These are phyloP conservation scores for Drosophila emarginata DNA, from an alignment of 2,888 invertebrate species.

Conservation along the genomic window DNA sequence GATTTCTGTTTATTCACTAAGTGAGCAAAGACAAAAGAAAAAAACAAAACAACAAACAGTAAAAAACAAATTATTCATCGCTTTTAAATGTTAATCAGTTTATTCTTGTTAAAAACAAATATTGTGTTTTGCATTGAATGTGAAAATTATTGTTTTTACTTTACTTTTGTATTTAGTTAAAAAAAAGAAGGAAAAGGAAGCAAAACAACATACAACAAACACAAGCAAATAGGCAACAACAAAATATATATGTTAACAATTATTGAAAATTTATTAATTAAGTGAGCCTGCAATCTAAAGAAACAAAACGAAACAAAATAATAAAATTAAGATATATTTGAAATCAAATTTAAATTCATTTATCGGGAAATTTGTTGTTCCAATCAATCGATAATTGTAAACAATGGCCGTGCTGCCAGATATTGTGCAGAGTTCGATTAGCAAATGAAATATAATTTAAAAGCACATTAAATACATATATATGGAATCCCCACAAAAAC, in stretches of 20 bases:
- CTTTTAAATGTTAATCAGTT: slow-evolving; percentile 69
- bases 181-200: slow-evolving; percentile 24
- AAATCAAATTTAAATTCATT: slow-evolving; percentile 17
- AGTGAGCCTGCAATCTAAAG: slow-evolving; percentile 47
- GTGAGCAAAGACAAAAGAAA: slow-evolving; percentile 45
- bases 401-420: neutral
- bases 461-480: no score
- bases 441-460: no score
- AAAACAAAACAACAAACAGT: slow-evolving; percentile 30
- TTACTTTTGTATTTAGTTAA: slow-evolving; percentile 54
- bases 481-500: no score
- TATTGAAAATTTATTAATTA: slow-evolving; percentile 34
- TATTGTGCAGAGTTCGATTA: no score
- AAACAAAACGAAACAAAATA: slow-evolving; percentile 25
- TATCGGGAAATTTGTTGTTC: neutral
- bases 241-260: slow-evolving; percentile 52
- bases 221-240: slow-evolving; percentile 35
- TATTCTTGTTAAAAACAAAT: slow-evolving; percentile 55
- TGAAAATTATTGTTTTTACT: slow-evolving; percentile 24
- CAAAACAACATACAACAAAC: slow-evolving; percentile 18
- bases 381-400: neutral
- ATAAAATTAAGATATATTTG: neutral
- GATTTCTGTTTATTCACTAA: slow-evolving; percentile 42
- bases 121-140: slow-evolving; percentile 55
- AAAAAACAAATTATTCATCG: slow-evolving; percentile 51